These are phyloP conservation scores for Apodemus agrarius DNA, from an alignment of 2,797 vertebrate species.

Conservation along the genomic window DNA sequence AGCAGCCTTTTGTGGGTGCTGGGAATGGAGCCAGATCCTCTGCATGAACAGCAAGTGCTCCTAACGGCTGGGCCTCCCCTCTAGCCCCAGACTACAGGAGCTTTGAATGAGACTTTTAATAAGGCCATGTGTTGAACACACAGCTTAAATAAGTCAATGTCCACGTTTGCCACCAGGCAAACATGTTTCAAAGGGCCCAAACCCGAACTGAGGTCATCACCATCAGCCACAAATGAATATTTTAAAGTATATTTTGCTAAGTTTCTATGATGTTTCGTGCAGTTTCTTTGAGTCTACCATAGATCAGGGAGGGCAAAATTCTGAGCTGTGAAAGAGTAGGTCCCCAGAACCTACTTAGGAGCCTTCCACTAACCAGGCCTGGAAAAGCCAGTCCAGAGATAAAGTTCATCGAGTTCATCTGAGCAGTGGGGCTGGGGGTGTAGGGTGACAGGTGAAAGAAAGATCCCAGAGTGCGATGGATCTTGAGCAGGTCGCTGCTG, in stretches of 20 bases:
- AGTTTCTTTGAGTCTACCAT: not conserved
- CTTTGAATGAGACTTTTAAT: not conserved
- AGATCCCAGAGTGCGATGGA: not conserved
- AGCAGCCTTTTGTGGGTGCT: not conserved
- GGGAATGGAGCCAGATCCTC: not conserved
- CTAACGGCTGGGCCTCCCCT: too few relatives aligned
- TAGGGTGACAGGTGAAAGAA: not conserved
- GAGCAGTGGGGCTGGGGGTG: not conserved
- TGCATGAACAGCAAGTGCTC: not conserved
- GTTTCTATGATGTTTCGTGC: not conserved
- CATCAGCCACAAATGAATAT: conserved; percentile 44
- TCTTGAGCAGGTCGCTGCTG: not conserved
- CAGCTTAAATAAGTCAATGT: not conserved
- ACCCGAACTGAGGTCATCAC: not conserved
- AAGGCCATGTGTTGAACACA: not conserved
- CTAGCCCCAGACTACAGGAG: not conserved
- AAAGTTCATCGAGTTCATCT: not conserved
- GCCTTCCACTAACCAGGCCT: not conserved
- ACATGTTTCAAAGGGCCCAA: conserved; percentile 59
- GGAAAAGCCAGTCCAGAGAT: not conserved
- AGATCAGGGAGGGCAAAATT: not conserved
- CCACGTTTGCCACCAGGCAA: conserved; percentile 32
- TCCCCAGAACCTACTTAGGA: not conserved
- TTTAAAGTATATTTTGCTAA: conserved; percentile 23
- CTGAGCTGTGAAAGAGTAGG: not conserved